Evolutionary conservation across 2,888 invertebrate species (phyloP).

Genomic region (Pristionchus entomophagus): DNA sequence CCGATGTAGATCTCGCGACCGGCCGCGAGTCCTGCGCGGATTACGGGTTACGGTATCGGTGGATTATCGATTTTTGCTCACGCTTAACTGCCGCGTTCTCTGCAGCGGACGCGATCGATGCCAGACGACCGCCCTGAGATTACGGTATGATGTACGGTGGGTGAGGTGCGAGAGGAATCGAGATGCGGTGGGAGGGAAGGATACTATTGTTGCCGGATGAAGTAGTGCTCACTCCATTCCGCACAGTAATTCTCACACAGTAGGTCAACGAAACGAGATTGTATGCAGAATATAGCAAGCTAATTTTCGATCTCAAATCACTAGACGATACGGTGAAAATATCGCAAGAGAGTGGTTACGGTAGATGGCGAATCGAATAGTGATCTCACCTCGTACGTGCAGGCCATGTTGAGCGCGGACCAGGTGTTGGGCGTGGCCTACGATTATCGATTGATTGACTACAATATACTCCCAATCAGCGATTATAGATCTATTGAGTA

Average conservation of each 20-base stretch:
- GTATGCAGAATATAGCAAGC: too few relatives aligned
- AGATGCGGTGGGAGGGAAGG: too few relatives aligned
- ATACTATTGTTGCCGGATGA: too few relatives aligned
- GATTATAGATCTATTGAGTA: too few relatives aligned
- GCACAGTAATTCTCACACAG: too few relatives aligned
- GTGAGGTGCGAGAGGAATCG: too few relatives aligned
- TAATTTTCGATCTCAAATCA: too few relatives aligned
- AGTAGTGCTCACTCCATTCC: too few relatives aligned
- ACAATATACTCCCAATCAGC: too few relatives aligned
- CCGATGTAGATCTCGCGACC: slow-evolving; percentile 29
- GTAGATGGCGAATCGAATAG: neutral
- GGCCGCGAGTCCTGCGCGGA: neutral
- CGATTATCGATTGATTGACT: neutral
- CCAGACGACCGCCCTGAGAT: neutral
- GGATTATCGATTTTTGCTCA: neutral
- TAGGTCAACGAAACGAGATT: too few relatives aligned
- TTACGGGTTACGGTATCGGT: neutral
- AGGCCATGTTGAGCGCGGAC: slow-evolving; percentile 4
- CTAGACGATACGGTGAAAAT: too few relatives aligned
- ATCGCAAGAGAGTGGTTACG: too few relatives aligned
- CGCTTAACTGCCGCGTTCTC: neutral
- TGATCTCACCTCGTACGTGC: neutral
- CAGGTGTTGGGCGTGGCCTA: neutral
- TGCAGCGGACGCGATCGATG: neutral
- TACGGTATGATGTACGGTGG: neutral